Percentiles rank a stretch among this genome's conserved stretches.
Evolutionary conservation across 1,140 invertebrate genomes (phyloP).

Genomic region (Cotesia glomerata): DNA sequence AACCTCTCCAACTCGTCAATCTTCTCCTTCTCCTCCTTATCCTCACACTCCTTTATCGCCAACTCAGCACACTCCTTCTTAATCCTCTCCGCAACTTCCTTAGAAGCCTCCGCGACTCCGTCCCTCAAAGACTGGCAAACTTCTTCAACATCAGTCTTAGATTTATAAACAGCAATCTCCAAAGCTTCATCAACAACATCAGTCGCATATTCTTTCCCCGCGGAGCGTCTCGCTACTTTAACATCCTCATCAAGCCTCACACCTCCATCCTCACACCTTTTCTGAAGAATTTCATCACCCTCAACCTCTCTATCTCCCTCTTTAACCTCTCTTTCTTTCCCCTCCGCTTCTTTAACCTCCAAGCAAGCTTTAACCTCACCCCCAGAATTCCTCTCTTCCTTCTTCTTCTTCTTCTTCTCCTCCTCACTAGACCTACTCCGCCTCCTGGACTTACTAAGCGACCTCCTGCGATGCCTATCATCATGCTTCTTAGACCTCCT

Average conservation of each 20-base stretch:
- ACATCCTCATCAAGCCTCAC: conserved; percentile 28
- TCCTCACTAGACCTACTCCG: conserved; percentile 38
- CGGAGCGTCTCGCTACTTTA: conserved; percentile 38
- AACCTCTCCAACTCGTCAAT: conserved; percentile 47
- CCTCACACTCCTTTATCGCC: conserved; percentile 42
- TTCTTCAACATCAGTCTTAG: conserved; percentile 60
- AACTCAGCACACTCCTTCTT: conserved; percentile 53
- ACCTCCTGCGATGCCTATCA: conserved; percentile 41
- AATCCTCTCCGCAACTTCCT: conserved; percentile 53
- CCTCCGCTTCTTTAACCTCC: too few relatives aligned
- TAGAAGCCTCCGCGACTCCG: conserved; percentile 54
- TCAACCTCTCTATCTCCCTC: neutral
- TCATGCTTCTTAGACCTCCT: conserved; percentile 40
- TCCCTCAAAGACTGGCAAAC: conserved; percentile 55
- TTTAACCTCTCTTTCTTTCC: too few relatives aligned
- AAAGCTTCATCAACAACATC: conserved; percentile 60
- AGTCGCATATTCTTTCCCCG: conserved; percentile 54
- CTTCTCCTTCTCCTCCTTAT: conserved; percentile 41
- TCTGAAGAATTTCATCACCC: neutral
- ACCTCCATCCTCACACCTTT: neutral
- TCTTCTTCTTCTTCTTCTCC: conserved; percentile 55
- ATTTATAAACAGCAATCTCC: conserved; percentile 60
- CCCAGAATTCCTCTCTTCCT: conserved; percentile 34
- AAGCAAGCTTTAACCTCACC: too few relatives aligned
- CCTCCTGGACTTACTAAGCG: conserved; percentile 23